A percentile compares a stretch with the other conserved stretches of the same genome.
Conservation (phyloP, 2,113 vertebrate species). For the Pseudorhombus dupliciocellatus region DNA sequence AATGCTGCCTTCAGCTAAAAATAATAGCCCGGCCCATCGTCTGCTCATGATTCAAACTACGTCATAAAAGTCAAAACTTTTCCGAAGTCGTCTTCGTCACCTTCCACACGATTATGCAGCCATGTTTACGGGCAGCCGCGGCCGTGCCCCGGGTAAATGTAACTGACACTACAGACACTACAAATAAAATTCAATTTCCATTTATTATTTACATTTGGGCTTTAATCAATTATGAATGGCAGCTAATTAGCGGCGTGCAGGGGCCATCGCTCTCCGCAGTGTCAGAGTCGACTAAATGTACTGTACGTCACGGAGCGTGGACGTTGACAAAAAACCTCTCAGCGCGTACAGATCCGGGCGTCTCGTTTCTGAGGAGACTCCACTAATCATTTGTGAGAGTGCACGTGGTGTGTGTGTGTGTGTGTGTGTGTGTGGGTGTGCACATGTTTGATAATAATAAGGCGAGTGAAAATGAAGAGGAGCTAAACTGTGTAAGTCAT, state of each 20-base stretch:
- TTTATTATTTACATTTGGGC: slow-evolving; percentile 74
- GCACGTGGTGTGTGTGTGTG: slow-evolving; percentile 1
- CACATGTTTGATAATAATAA: slow-evolving; percentile 68
- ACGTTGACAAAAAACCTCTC: slow-evolving; percentile 71
- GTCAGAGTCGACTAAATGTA: slow-evolving; percentile 61
- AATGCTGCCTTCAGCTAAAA: slow-evolving; percentile 21
- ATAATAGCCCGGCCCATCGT: not conserved
- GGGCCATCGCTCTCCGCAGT: slow-evolving; percentile 57
- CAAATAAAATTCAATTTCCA: slow-evolving; percentile 72
- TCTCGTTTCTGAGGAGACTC: slow-evolving; percentile 65
- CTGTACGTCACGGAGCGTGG: slow-evolving; percentile 52
- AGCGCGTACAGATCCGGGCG: slow-evolving; percentile 63
- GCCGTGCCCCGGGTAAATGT: slow-evolving; percentile 37
- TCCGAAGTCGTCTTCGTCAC: slow-evolving; percentile 25
- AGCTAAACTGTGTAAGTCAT: slow-evolving; percentile 79
- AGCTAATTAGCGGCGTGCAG: slow-evolving; percentile 71
- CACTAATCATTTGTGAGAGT: slow-evolving; percentile 75
- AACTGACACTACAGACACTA: slow-evolving; percentile 60
- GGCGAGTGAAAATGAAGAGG: slow-evolving; percentile 77
- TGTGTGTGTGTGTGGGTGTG: slow-evolving; percentile 1
- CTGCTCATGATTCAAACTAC: slow-evolving; percentile 2
- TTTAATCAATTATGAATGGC: slow-evolving; percentile 79
- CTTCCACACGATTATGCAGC: slow-evolving; percentile 44
- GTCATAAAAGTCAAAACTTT: not conserved
- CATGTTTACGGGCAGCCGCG: slow-evolving; percentile 56